These are phyloP conservation scores for Harpagoxenus sublaevis DNA, from an alignment of 2,888 invertebrate species.

Conservation along the genomic window DNA sequence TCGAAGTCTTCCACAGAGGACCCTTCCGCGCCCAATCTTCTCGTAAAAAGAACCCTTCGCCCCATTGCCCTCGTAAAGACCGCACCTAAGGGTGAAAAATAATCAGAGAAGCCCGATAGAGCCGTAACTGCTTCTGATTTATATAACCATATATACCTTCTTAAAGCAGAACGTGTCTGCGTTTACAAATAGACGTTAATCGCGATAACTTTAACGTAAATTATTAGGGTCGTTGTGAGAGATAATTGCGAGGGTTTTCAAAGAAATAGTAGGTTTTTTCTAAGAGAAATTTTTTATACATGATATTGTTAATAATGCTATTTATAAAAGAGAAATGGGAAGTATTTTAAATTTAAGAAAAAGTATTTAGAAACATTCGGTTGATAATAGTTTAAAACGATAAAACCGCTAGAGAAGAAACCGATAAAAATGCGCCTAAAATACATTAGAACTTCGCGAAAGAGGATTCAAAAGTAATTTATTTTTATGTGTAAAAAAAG, in stretches of 20 bases:
- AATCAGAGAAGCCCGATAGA: conserved; percentile 64
- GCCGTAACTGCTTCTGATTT: conserved; percentile 67
- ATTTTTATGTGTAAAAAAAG: conserved; percentile 47
- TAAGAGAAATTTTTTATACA: not conserved
- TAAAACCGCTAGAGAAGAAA: not conserved
- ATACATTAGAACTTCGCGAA: not conserved
- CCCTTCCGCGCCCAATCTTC: conserved; percentile 64
- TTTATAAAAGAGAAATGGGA: not conserved
- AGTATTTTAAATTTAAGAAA: not conserved
- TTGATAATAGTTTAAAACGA: not conserved
- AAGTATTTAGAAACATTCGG: not conserved
- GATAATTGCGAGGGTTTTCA: not conserved
- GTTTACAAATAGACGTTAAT: conserved; percentile 29
- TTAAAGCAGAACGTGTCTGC: conserved; percentile 40
- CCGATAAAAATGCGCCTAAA: conserved; percentile 22
- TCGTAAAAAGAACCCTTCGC: conserved; percentile 67
- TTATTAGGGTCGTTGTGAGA: not conserved
- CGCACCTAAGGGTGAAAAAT: conserved; percentile 67
- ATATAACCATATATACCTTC: conserved; percentile 24
- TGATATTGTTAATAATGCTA: not conserved
- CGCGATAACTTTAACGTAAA: conserved; percentile 6
- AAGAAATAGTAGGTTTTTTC: not conserved
- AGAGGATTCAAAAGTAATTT: conserved; percentile 41
- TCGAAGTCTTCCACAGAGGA: conserved; percentile 58
- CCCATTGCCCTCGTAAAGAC: conserved; percentile 65